These are phyloP conservation scores for Beris morrisii DNA, from an alignment of 2,888 invertebrate genomes.

Conservation along the genomic window DNA sequence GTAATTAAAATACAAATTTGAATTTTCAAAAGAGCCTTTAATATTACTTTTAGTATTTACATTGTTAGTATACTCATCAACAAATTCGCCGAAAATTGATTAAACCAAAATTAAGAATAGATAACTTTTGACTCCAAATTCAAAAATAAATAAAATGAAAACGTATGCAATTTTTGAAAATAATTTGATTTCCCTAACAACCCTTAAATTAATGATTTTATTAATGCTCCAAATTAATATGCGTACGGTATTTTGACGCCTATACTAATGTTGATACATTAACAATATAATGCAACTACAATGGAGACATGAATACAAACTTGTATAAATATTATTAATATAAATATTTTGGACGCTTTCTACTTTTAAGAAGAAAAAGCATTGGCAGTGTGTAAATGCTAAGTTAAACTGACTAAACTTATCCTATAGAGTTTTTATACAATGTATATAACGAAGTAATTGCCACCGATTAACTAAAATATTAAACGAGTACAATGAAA, in stretches of 20 bases:
- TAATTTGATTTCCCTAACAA: too few species aligned
- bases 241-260: too few species aligned
- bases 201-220: too few species aligned
- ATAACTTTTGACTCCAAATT: too few species aligned
- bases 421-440: slow-evolving; percentile 26
- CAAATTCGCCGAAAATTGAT: slow-evolving; percentile 22
- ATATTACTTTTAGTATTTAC: slow-evolving; percentile 23
- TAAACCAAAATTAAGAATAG: not conserved
- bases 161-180: too few species aligned
- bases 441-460: slow-evolving; percentile 3
- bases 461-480: not conserved
- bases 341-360: slow-evolving; percentile 19
- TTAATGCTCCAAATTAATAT: too few species aligned
- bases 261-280: too few species aligned
- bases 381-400: slow-evolving; percentile 32
- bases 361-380: slow-evolving; percentile 12
- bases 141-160: too few species aligned
- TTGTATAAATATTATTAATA: slow-evolving; percentile 8
- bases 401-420: slow-evolving; percentile 25
- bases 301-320: not conserved
- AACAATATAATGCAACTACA: not conserved
- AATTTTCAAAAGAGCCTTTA: slow-evolving; percentile 23
- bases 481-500: not conserved
- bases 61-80: slow-evolving; percentile 28
- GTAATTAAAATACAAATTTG: too few species aligned